These are phyloP conservation scores for Sebastes jordani DNA, from an alignment of 2,797 vertebrate genomes.

Conservation along the genomic window DNA sequence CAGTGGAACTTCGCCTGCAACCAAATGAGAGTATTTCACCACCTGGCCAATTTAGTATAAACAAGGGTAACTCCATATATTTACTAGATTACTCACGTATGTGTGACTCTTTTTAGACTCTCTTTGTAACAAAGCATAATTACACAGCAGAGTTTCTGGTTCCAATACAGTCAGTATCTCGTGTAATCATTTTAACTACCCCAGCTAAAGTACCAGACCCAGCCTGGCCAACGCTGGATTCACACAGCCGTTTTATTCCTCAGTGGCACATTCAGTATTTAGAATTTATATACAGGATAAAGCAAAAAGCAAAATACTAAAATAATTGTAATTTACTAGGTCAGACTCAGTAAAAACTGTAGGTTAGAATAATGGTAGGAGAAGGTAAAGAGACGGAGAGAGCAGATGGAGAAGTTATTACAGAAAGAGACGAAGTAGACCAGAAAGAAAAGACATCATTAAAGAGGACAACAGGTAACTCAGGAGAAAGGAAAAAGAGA, in stretches of 20 bases:
- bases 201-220: background rate
- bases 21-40: constrained; percentile 23
- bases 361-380: background rate
- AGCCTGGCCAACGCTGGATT: background rate
- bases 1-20: constrained; percentile 26
- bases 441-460: background rate
- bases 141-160: background rate
- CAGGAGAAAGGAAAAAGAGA: constrained; percentile 17
- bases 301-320: background rate
- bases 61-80: constrained; percentile 12
- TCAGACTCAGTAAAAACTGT: background rate
- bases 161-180: background rate
- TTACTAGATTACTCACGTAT: constrained; percentile 11
- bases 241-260: background rate
- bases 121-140: constrained; percentile 7
- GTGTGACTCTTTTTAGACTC: background rate
- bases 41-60: constrained; percentile 26
- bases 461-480: background rate
- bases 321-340: background rate
- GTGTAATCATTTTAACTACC: background rate
- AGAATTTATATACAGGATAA: background rate
- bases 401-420: background rate
- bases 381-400: background rate
- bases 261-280: background rate
- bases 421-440: background rate